Base-by-base conservation (phyloP, 53 echinoderm and acorn worm genomes). In the Temnopleurus reevesii region DNA sequence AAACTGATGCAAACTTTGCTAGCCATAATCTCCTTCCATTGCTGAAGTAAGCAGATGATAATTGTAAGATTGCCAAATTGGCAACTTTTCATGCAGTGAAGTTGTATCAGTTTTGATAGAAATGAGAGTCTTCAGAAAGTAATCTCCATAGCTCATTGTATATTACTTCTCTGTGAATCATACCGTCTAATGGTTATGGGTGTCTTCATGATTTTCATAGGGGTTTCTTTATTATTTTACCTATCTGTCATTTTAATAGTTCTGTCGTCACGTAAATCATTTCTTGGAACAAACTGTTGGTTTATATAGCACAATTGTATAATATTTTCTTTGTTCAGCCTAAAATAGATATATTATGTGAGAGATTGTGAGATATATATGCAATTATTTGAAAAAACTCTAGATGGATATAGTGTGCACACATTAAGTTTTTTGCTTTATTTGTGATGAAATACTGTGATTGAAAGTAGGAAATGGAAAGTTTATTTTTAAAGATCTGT, bases 361-460 rank as follows among this genome's bases (percentile, higher is more conserved):
- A 71, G 71, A 71, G 19, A 71, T 71, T 71, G 71, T 71, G 71
- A 71, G 71, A 71, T 71, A 71, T 71, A 71, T 71, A 71, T 71
- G 71, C 71, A 71, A 71, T 71, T 41, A 71, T 71, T 36, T 38
- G 41, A 71, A 41, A 41, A 41, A 71, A 71, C 21, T 38, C 36
- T 41, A 71, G 41, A 6, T 41, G 41, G 2, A 41, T 41, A 71
- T n/a, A 43, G 71, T 71, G 71, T 71, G 71, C 71, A 71, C 41
- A 71, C 41, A 71, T 41, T 41, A 71, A 41, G 21, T 71, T 43
- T 71, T 71, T 71, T 71, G 8, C 18, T 38, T 1, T 71, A 41
- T 71, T 71, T 71, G 41, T 17, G 43, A 36, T 71, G 71, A 41
- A 71, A 41, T 58, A 58, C 25, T 58, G 24, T 58, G 58, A 58